These are phyloP conservation scores for Drosophila melanosoma DNA, from an alignment of 2,888 invertebrate species.

Conservation along the genomic window DNA sequence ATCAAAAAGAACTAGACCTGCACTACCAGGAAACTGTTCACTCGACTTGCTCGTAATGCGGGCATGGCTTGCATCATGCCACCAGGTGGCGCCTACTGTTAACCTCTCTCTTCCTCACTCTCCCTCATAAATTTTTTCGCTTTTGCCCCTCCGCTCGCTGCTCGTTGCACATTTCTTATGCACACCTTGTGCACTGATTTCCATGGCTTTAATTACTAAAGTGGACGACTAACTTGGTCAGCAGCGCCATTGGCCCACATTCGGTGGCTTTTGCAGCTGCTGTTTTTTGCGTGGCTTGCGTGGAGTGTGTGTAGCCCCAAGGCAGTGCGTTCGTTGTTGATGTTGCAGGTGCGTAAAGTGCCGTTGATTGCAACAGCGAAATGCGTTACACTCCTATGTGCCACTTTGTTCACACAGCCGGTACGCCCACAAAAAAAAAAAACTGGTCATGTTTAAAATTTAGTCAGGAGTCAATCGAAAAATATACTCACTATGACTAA, in stretches of 20 bases:
- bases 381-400: slow-evolving; percentile 32
- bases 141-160: background rate
- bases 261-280: slow-evolving; percentile 25
- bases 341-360: slow-evolving; percentile 48
- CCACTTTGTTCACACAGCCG: slow-evolving; percentile 19
- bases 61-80: slow-evolving; percentile 47
- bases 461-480: background rate
- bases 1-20: slow-evolving; percentile 10
- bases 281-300: background rate
- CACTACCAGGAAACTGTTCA: slow-evolving; percentile 44
- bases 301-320: slow-evolving; percentile 26
- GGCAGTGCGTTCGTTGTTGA: slow-evolving; percentile 37
- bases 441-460: background rate
- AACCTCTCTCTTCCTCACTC: background rate
- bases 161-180: slow-evolving; percentile 35
- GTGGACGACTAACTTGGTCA: slow-evolving; percentile 61
- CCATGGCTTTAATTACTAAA: slow-evolving; percentile 68
- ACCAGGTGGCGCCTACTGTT: slow-evolving; percentile 56
- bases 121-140: background rate
- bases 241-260: slow-evolving; percentile 67
- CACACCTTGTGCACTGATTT: slow-evolving; percentile 68
- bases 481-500: background rate
- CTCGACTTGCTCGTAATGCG: slow-evolving; percentile 16
- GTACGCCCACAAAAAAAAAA: slow-evolving; percentile 5
- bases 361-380: slow-evolving; percentile 51